Evolutionary conservation across 2,113 vertebrate genomes (phyloP).

Genomic region (Amphiprion percula): DNA sequence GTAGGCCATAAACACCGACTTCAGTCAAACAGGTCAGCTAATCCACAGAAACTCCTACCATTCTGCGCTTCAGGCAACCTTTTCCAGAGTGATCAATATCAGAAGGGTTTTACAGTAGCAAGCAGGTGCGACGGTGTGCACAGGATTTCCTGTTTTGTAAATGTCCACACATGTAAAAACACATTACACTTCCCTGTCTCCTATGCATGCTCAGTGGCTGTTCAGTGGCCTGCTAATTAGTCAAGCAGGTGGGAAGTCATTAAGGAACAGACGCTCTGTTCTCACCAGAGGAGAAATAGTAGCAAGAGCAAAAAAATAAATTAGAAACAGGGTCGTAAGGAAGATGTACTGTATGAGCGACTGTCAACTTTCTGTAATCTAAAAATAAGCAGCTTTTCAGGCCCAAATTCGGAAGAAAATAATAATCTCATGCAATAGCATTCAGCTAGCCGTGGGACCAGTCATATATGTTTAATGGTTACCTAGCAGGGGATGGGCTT

Average conservation of each 20-base stretch:
- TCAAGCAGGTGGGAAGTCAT: slow-evolving; percentile 72
- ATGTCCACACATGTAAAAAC: neutral
- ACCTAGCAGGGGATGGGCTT: neutral
- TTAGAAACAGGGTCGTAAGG: neutral
- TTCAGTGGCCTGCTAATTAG: slow-evolving; percentile 65
- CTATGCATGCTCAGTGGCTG: slow-evolving; percentile 51
- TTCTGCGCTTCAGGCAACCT: slow-evolving; percentile 5
- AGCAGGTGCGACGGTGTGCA: neutral
- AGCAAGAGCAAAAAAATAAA: slow-evolving; percentile 9
- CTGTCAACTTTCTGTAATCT: slow-evolving; percentile 2
- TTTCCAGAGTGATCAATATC: neutral
- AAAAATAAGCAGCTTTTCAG: slow-evolving; percentile 6
- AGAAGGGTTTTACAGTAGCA: neutral
- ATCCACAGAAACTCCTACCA: neutral
- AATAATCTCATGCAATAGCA: neutral
- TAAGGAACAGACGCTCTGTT: slow-evolving; percentile 65
- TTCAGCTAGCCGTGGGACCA: neutral
- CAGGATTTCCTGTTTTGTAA: slow-evolving; percentile 4
- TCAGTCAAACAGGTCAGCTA: neutral
- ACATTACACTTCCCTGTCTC: slow-evolving; percentile 35
- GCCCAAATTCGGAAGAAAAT: neutral
- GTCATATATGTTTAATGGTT: slow-evolving; percentile 11
- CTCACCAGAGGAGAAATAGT: slow-evolving; percentile 18
- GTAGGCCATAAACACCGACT: slow-evolving; percentile 1
- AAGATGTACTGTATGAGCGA: slow-evolving; percentile 11